Conservation (phyloP, 2,888 invertebrate species). For the Stenolophus ochropezus region DNA sequence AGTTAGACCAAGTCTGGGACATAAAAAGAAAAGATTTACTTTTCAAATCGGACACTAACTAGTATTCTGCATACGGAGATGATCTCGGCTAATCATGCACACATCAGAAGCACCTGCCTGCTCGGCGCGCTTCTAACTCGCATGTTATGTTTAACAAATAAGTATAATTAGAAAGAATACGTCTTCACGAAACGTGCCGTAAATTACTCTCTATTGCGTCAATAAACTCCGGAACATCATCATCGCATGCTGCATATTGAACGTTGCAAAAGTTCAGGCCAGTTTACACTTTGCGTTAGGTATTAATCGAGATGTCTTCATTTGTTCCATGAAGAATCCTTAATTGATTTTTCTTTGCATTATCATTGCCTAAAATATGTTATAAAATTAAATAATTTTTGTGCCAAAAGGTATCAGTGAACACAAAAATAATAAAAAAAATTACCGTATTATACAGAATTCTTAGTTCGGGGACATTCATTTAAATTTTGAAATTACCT, state of each 20-base stretch:
- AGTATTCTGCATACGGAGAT: slow-evolving; percentile 39
- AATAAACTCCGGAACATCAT: slow-evolving; percentile 30
- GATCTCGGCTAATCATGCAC: slow-evolving; percentile 24
- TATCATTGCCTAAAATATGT: no score
- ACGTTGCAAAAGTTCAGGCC: not conserved
- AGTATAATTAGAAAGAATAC: slow-evolving; percentile 42
- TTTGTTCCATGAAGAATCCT: not conserved
- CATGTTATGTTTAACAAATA: slow-evolving; percentile 46
- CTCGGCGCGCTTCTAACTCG: slow-evolving; percentile 20
- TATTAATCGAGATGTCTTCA: not conserved
- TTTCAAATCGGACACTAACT: slow-evolving; percentile 41
- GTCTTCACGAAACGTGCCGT: slow-evolving; percentile 10
- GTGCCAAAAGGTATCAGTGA: no score
- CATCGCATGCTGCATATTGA: not conserved
- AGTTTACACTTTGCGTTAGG: not conserved
- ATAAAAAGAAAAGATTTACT: slow-evolving; percentile 43
- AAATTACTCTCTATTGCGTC: slow-evolving; percentile 35
- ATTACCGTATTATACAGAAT: no score
- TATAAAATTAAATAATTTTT: no score
- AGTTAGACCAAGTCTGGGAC: slow-evolving; percentile 5
- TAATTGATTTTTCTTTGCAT: no score
- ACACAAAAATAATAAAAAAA: no score
- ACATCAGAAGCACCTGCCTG: slow-evolving; percentile 32
- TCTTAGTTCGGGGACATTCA: no score
- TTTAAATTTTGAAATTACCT: no score